Evolutionary conservation across 2,888 invertebrate species (phyloP).

Genomic region (Thymelicus lineola): DNA sequence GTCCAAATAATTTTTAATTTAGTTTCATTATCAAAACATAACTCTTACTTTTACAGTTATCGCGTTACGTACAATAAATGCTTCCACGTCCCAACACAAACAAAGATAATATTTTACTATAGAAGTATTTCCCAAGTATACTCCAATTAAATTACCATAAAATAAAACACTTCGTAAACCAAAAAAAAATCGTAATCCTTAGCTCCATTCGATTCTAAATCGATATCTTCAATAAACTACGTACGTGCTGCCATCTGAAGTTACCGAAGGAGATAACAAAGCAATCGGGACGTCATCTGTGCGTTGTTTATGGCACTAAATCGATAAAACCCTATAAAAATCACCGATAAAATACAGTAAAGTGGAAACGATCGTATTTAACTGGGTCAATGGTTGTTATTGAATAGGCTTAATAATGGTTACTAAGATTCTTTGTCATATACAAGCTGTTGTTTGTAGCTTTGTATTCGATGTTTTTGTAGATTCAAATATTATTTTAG

Average conservation of each 20-base stretch:
- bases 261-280: conserved; percentile 42
- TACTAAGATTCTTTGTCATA: background rate
- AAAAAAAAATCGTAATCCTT: conserved; percentile 19
- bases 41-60: too few species aligned
- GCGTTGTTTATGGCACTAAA: conserved; percentile 67
- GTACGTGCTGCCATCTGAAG: conserved; percentile 37
- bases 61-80: background rate
- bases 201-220: conserved; percentile 26
- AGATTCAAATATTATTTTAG: too few species aligned
- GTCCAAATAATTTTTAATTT: too few species aligned
- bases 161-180: conserved; percentile 21
- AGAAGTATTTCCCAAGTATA: conserved; percentile 6
- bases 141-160: conserved; percentile 35
- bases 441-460: background rate
- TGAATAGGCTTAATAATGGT: conserved; percentile 10
- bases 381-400: conserved; percentile 22
- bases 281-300: conserved; percentile 35
- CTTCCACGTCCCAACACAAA: background rate
- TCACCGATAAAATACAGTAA: conserved; percentile 65
- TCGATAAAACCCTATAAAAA: conserved; percentile 69
- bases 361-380: conserved; percentile 46
- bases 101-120: background rate
- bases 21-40: too few species aligned
- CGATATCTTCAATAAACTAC: conserved; percentile 39
- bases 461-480: background rate